Conservation (phyloP, 1,140 invertebrate genomes). For the Drosophila truncata region DNA sequence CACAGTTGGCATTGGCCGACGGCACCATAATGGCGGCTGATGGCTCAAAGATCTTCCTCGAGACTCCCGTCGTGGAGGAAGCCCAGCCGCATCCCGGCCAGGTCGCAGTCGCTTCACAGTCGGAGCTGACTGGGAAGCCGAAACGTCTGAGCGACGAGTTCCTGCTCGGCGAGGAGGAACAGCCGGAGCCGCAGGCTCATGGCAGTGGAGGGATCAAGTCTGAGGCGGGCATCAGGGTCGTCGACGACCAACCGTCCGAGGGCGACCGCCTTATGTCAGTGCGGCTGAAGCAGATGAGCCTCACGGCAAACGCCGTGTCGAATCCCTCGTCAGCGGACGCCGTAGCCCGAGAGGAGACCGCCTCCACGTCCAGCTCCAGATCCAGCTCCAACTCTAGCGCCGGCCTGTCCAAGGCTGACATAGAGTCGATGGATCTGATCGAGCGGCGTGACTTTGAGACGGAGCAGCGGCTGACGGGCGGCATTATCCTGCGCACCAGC, state of each 20-base stretch:
- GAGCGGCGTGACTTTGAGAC: conserved; percentile 83
- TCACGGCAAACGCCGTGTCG: conserved; percentile 54
- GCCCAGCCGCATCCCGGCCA: conserved; percentile 51
- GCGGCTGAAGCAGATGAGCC: conserved; percentile 79
- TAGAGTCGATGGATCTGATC: conserved; percentile 82
- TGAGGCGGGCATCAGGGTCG: conserved; percentile 21
- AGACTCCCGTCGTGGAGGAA: conserved; percentile 82
- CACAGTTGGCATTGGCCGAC: conserved; percentile 58
- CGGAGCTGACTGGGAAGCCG: conserved; percentile 65
- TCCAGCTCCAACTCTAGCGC: conserved; percentile 22
- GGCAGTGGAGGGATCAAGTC: conserved; percentile 42
- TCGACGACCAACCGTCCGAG: conserved; percentile 1
- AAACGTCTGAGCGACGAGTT: conserved; percentile 84
- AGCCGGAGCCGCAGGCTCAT: conserved; percentile 15
- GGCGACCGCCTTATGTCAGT: conserved; percentile 77
- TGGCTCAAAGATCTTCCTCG: conserved; percentile 78
- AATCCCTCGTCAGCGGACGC: conserved; percentile 27
- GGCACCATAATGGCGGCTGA: conserved; percentile 72
- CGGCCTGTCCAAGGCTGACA: conserved; percentile 60
- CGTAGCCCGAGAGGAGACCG: conserved; percentile 23
- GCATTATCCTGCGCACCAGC: conserved; percentile 72
- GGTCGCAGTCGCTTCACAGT: conserved; percentile 18
- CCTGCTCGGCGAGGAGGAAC: conserved; percentile 51
- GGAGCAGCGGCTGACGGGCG: conserved; percentile 80
- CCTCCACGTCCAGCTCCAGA: conserved; percentile 36